Evolutionary conservation across 1,140 invertebrate genomes (phyloP).

Genomic region (Gryllus bimaculatus): DNA sequence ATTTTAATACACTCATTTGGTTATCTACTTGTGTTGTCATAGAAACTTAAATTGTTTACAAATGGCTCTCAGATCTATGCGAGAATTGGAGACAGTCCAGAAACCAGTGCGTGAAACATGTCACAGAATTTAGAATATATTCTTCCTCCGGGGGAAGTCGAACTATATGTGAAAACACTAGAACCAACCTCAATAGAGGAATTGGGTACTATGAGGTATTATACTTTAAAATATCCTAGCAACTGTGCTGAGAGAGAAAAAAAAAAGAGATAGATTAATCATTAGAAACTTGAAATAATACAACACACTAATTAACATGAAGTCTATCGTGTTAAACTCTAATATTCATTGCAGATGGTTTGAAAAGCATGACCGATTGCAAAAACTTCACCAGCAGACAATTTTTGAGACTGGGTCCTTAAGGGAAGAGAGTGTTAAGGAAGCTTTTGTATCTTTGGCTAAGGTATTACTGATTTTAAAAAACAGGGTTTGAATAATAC

Average conservation of each 20-base stretch:
- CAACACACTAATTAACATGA: neutral
- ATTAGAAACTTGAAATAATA: neutral
- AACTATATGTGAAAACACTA: constrained; percentile 40
- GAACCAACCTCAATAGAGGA: constrained; percentile 35
- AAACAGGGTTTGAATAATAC: neutral
- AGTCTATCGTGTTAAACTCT: neutral
- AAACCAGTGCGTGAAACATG: constrained; percentile 24
- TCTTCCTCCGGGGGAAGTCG: constrained; percentile 39
- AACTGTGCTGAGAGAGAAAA: neutral
- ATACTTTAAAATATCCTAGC: neutral
- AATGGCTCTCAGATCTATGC: constrained; percentile 28
- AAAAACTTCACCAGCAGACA: constrained; percentile 70
- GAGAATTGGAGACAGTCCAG: neutral
- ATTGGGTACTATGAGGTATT: constrained; percentile 40
- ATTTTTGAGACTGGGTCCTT: constrained; percentile 54
- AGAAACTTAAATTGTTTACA: constrained; percentile 30
- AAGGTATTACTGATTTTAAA: constrained; percentile 42
- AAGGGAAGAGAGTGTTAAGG: constrained; percentile 62
- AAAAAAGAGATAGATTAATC: neutral
- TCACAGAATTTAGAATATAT: constrained; percentile 33
- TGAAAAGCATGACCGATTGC: constrained; percentile 62
- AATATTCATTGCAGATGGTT: constrained; percentile 49
- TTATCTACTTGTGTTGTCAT: too few species aligned
- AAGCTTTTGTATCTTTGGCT: constrained; percentile 50
- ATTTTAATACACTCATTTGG: too few species aligned